Evolutionary conservation across 2,888 invertebrate genomes (phyloP).

Genomic region (Eutolmus rufibarbis): DNA sequence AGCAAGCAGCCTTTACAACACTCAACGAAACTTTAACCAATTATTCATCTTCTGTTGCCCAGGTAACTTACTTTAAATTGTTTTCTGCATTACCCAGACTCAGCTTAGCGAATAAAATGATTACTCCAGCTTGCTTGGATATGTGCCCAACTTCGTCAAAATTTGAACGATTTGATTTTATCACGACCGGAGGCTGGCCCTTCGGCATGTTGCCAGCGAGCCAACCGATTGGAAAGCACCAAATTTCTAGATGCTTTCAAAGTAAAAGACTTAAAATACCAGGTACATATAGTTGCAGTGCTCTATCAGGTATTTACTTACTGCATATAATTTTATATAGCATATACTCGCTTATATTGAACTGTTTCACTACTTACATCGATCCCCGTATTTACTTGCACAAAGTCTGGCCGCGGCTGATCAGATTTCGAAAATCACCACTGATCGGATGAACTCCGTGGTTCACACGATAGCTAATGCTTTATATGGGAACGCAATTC

Average conservation of each 20-base stretch:
- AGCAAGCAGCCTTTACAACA: conserved; percentile 80
- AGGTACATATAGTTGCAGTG: conserved; percentile 66
- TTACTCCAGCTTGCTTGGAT: conserved; percentile 80
- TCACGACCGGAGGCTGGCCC: conserved; percentile 79
- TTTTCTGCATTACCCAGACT: not conserved
- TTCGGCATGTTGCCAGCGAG: conserved; percentile 76
- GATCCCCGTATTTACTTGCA: conserved; percentile 75
- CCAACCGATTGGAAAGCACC: conserved; percentile 69
- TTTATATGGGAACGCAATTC: conserved; percentile 76
- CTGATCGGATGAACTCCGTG: conserved; percentile 57
- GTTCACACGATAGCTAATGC: conserved; percentile 66
- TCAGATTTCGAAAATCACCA: conserved; percentile 61
- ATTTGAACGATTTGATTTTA: conserved; percentile 77
- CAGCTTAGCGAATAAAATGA: not conserved
- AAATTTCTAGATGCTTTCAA: conserved; percentile 83
- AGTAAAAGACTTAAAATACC: conserved; percentile 81
- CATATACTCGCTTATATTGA: conserved; percentile 72
- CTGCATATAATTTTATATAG: conserved; percentile 54
- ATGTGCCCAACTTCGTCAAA: conserved; percentile 84
- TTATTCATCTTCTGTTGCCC: conserved; percentile 66
- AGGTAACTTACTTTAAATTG: conserved; percentile 51
- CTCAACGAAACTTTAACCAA: conserved; percentile 76
- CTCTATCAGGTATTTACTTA: not conserved
- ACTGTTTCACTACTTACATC: conserved; percentile 72
- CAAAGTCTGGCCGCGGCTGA: conserved; percentile 74